phyloP scores from a whole-genome alignment of 2,797 vertebrate species.

The Microcaecilia unicolor region DNA sequence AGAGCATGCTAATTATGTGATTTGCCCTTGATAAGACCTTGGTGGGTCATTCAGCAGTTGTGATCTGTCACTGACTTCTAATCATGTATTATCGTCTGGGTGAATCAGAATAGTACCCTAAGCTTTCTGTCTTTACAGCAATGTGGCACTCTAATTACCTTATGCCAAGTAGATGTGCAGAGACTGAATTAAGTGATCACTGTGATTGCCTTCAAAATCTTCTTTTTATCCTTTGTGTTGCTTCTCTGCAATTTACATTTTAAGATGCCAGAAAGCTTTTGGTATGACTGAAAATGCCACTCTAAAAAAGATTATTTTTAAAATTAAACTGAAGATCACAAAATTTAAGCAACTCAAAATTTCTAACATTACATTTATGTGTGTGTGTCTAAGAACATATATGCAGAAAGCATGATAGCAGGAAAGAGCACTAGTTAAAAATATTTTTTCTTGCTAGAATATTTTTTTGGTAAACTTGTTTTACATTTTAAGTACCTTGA shows the following conservation, averaged over 20 bases:
- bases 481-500: conserved; percentile 20
- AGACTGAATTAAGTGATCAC: conserved; percentile 76
- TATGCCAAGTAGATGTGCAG: conserved; percentile 75
- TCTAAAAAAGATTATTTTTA: conserved; percentile 33
- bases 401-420: too few relatives aligned
- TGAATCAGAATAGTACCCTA: conserved; percentile 77
- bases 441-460: conserved; percentile 10
- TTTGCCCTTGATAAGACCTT: conserved; percentile 92
- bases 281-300: conserved; percentile 51
- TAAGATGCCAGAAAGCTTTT: conserved; percentile 55
- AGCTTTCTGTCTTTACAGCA: conserved; percentile 68
- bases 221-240: conserved; percentile 66
- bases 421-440: too few relatives aligned
- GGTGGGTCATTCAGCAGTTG: conserved; percentile 90
- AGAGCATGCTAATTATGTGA: conserved; percentile 92
- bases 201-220: conserved; percentile 67
- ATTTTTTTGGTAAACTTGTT: conserved; percentile 32
- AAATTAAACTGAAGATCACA: conserved; percentile 29
- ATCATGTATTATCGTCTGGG: conserved; percentile 92
- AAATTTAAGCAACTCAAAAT: conserved; percentile 21
- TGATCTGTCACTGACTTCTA: conserved; percentile 98
- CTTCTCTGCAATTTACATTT: conserved; percentile 68
- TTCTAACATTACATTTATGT: conserved; percentile 24
- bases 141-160: conserved; percentile 76
- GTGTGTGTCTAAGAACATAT: too few relatives aligned